Conservation (phyloP, 1,140 invertebrate species). For the Solen grandis region DNA sequence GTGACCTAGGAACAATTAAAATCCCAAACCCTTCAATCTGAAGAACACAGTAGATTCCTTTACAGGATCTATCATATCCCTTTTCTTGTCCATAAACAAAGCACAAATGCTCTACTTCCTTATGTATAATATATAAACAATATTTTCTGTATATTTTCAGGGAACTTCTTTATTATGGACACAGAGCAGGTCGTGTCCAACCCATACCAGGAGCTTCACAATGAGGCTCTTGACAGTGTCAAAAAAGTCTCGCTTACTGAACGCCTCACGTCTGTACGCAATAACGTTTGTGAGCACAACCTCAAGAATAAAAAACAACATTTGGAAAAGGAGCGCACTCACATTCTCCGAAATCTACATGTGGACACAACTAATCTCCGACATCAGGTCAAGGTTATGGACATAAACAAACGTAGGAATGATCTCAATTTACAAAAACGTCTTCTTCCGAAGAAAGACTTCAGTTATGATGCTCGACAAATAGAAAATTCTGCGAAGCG, state of each 20-base stretch:
- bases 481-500: constrained; percentile 70
- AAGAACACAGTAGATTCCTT: too few species aligned
- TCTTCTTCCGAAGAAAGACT: constrained; percentile 69
- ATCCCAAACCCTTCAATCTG: too few species aligned
- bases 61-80: too few species aligned
- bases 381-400: constrained; percentile 75
- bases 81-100: too few species aligned
- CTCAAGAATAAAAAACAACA: constrained; percentile 59
- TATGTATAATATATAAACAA: too few species aligned
- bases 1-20: too few species aligned
- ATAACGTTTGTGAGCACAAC: constrained; percentile 75
- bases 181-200: constrained; percentile 74
- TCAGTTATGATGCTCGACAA: constrained; percentile 71
- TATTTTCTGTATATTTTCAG: constrained; percentile 56
- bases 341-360: constrained; percentile 67
- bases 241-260: constrained; percentile 70
- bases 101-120: too few species aligned
- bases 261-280: constrained; percentile 73
- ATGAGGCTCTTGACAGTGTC: constrained; percentile 62
- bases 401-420: constrained; percentile 74
- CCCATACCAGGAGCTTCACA: constrained; percentile 69
- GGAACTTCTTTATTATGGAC: constrained; percentile 78
- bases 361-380: constrained; percentile 68
- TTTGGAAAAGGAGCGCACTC: constrained; percentile 66
- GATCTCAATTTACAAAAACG: constrained; percentile 69